phyloP scores from a whole-genome alignment of 2,113 vertebrate species.

The Hydrochoerus hydrochaeris region DNA sequence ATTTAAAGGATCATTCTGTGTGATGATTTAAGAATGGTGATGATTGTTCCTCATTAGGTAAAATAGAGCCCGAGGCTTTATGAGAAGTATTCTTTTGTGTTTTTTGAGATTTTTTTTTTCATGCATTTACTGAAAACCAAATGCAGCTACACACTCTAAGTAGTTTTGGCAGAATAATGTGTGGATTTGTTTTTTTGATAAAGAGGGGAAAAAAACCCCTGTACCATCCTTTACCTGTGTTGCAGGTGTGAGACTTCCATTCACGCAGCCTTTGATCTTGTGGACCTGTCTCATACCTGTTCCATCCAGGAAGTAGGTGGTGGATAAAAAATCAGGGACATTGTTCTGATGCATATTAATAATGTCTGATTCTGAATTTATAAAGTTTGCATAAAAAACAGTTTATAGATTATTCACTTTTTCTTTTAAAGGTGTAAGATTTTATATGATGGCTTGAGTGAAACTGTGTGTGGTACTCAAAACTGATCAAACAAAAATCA shows the following conservation, averaged over 20 bases:
- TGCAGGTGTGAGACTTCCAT: neutral
- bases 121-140: conserved; percentile 42
- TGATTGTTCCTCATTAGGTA: neutral
- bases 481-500: neutral
- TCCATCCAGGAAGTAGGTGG: neutral
- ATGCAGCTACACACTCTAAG: conserved; percentile 37
- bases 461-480: neutral
- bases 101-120: conserved; percentile 63
- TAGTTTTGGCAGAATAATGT: conserved; percentile 48
- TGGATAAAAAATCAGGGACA: neutral
- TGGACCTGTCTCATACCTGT: neutral
- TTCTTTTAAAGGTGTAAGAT: neutral
- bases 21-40: neutral
- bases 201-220: neutral
- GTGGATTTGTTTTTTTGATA: conserved; percentile 47
- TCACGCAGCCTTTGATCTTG: neutral
- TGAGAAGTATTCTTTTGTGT: neutral
- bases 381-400: neutral
- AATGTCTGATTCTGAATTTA: neutral
- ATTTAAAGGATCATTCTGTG: neutral
- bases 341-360: neutral
- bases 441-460: neutral
- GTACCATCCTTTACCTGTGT: neutral
- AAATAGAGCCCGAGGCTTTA: neutral
- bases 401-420: neutral